A percentile compares a stretch with the other conserved stretches of the same genome.
Evolutionary conservation across 2,888 invertebrate species (phyloP).

Genomic region (Diplazon laetatorius): DNA sequence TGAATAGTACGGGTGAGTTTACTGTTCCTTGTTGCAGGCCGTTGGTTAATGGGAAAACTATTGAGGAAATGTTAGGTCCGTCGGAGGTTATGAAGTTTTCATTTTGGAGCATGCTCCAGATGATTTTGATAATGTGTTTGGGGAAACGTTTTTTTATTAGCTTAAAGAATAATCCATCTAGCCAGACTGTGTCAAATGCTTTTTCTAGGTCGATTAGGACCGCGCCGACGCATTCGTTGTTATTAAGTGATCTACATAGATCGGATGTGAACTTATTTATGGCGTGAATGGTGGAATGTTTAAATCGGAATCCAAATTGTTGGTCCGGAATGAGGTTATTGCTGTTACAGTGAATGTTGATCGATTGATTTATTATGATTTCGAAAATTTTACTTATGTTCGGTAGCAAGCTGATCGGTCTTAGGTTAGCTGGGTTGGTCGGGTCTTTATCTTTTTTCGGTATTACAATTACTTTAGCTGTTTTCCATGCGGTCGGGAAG

Average conservation of each 20-base stretch:
- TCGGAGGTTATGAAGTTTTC: conserved; percentile 42
- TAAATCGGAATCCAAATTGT: neutral
- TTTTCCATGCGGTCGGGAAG: conserved; percentile 58
- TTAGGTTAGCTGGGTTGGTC: neutral
- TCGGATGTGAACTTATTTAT: too few relatives aligned
- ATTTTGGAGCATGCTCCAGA: conserved; percentile 59
- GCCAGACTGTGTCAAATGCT: conserved; percentile 65
- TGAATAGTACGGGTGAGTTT: conserved; percentile 59
- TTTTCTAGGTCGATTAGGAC: conserved; percentile 55
- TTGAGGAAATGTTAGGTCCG: neutral
- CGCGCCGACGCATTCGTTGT: neutral
- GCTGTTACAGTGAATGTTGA: neutral
- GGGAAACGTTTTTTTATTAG: conserved; percentile 62
- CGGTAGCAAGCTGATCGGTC: neutral
- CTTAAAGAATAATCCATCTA: conserved; percentile 66
- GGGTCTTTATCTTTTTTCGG: conserved; percentile 41
- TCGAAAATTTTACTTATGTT: conserved; percentile 17
- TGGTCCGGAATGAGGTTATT: neutral
- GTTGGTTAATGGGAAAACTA: conserved; percentile 56
- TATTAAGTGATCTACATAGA: conserved; percentile 28
- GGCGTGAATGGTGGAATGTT: neutral
- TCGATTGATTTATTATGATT: neutral
- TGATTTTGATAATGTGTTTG: conserved; percentile 62
- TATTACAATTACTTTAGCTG: conserved; percentile 53
- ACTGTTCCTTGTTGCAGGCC: conserved; percentile 65